Percentiles rank a stretch among this genome's conserved stretches.
These are phyloP conservation scores for Megalops atlanticus DNA, from an alignment of 2,113 vertebrate genomes.

Conservation along the genomic window DNA sequence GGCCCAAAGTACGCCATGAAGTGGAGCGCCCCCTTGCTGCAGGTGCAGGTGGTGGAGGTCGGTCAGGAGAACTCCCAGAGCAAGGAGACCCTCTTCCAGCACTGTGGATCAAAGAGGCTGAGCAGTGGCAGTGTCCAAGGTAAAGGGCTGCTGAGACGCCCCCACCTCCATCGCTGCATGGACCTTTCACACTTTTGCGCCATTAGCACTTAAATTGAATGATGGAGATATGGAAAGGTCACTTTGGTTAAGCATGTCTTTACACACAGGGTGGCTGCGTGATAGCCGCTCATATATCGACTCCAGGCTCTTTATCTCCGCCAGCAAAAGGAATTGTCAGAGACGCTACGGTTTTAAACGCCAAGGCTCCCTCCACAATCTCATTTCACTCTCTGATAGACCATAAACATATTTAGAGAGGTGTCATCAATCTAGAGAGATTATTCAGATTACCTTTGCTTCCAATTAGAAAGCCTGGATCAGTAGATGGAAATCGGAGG, in stretches of 20 bases:
- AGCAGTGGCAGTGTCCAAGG: slow-evolving; percentile 29
- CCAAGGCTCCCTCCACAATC: slow-evolving; percentile 13
- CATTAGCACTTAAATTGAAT: background rate
- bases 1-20: slow-evolving; percentile 83
- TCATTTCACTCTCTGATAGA: slow-evolving; percentile 24
- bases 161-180: too few relatives aligned
- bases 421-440: slow-evolving; percentile 16
- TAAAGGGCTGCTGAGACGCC: background rate
- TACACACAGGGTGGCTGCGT: background rate
- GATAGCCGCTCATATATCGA: background rate
- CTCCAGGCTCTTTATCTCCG: background rate
- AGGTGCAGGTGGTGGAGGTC: slow-evolving; percentile 82
- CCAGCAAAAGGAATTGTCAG: background rate
- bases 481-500: background rate
- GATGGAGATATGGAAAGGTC: background rate
- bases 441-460: slow-evolving; percentile 18
- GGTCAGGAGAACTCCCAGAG: slow-evolving; percentile 74
- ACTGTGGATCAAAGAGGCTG: slow-evolving; percentile 60
- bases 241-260: background rate
- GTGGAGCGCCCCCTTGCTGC: slow-evolving; percentile 79
- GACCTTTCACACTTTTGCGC: background rate
- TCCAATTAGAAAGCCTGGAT: slow-evolving; percentile 13
- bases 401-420: slow-evolving; percentile 18
- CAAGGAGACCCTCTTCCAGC: slow-evolving; percentile 72
- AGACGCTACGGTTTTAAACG: slow-evolving; percentile 15